These are phyloP conservation scores for Semaprochilodus insignis DNA, from an alignment of 2,797 vertebrate genomes.

Conservation along the genomic window DNA sequence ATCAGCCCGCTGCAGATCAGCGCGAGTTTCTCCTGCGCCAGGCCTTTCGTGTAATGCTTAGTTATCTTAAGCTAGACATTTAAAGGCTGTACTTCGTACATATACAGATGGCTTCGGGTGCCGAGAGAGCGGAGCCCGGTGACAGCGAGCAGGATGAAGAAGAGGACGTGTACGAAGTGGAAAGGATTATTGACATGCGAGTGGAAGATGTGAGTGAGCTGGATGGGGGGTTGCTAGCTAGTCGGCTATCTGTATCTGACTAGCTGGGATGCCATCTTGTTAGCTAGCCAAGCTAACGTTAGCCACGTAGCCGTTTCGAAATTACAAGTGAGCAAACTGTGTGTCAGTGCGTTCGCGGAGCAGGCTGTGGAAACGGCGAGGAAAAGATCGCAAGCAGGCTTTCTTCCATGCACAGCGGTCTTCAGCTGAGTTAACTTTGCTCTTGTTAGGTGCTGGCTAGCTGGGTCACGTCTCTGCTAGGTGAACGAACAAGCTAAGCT, in stretches of 20 bases:
- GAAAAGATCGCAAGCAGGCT: background rate
- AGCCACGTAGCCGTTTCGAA: background rate
- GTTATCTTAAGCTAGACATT: background rate
- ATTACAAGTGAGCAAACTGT: background rate
- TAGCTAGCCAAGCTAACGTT: conserved; percentile 53
- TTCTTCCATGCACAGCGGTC: background rate
- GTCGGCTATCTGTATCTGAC: conserved; percentile 46
- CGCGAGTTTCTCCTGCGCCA: background rate
- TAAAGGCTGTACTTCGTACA: background rate
- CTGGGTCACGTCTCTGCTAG: conserved; percentile 8
- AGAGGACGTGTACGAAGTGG: conserved; percentile 94
- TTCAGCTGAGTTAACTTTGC: conserved; percentile 1
- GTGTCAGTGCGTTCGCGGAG: too few relatives aligned
- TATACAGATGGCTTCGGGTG: conserved; percentile 65
- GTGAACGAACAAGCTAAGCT: background rate
- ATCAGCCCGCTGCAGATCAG: background rate
- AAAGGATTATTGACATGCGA: conserved; percentile 94
- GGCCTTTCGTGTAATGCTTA: conserved; percentile 20
- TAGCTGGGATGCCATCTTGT: conserved; percentile 63
- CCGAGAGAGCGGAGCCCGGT: conserved; percentile 71
- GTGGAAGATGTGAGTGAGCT: conserved; percentile 83
- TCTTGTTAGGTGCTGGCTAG: conserved; percentile 24
- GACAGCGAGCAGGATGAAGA: conserved; percentile 88
- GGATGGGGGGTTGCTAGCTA: conserved; percentile 36
- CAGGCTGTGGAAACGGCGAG: background rate